Conservation (phyloP, 2,888 invertebrate species). For the Yponomeuta sedellus region DNA sequence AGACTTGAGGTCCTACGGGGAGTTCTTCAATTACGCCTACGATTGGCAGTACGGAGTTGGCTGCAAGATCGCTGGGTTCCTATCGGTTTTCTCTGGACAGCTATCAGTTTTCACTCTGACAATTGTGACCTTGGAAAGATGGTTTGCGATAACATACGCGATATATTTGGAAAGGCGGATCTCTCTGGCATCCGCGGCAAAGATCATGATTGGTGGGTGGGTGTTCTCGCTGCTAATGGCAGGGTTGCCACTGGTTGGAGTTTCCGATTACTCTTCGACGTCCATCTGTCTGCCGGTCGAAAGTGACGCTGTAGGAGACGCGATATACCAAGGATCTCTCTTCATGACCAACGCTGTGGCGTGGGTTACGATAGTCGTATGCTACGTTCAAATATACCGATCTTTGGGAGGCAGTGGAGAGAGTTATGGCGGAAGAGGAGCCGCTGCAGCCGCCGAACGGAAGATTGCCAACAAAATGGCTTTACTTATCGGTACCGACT, state of each 20-base stretch:
- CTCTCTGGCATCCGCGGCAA: constrained; percentile 81
- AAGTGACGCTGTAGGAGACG: constrained; percentile 80
- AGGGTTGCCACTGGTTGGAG: constrained; percentile 85
- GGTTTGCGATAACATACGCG: constrained; percentile 90
- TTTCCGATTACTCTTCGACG: constrained; percentile 92
- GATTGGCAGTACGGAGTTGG: constrained; percentile 91
- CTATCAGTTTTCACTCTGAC: constrained; percentile 91
- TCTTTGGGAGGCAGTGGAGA: constrained; percentile 85
- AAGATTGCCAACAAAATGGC: constrained; percentile 94
- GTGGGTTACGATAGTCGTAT: constrained; percentile 88
- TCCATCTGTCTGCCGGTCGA: constrained; percentile 93
- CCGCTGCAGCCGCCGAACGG: constrained; percentile 79
- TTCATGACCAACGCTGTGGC: constrained; percentile 87
- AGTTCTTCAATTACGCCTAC: constrained; percentile 93
- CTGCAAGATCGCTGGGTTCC: constrained; percentile 90
- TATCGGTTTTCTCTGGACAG: constrained; percentile 91
- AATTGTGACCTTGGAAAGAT: constrained; percentile 89
- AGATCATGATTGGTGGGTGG: constrained; percentile 89
- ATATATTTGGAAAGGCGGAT: constrained; percentile 89
- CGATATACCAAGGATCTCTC: constrained; percentile 83
- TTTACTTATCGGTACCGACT: constrained; percentile 90
- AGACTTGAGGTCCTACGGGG: constrained; percentile 88
- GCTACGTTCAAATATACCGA: constrained; percentile 91
- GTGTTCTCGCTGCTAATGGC: constrained; percentile 86
- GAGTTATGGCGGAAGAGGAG: constrained; percentile 78